Base-by-base conservation (phyloP, 92 coral and sea anemone genomes). In the Phenganax subtilis region DNA sequence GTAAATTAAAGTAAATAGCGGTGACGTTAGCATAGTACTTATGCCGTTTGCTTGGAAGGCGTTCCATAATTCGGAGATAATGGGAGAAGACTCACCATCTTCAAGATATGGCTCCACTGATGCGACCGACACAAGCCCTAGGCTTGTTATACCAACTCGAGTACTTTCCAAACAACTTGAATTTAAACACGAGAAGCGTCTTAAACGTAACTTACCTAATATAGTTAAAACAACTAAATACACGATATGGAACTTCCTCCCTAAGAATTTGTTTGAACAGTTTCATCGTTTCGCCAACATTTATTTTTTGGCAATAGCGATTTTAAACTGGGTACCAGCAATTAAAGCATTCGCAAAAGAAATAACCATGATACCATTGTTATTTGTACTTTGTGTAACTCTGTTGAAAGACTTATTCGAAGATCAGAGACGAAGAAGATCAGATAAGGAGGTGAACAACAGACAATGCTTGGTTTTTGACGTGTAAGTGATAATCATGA, bases 211-310 rank as follows among this genome's bases (percentile, higher is more conserved):
- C 77, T 90, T 88, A 8, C 75, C 81, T 57, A 96, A 96, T 80
- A 81, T 87, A 7, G 92, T 96, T 88, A 90, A 90, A 90, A 96
- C 99, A 57, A 96, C 99, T 44, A 96, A 96, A 85, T 96, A 96
- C 81, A 87, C 97, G 63, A 71, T 96, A 84, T 92, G 97, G 99
- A 83, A 93, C 31, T 96, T 96, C 75, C 69, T 96, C 28, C 99
- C 99, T 72, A 96, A 96, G 87, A 96, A 96, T 83, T 84, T 96
- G 75, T 96, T 96, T 86, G 99, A 96, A 65, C 99, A 96, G 86
- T 96, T 96, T 72, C 99, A 96, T 82, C 97, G 99, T 66, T 96
- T 96, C 81, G 99, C 99, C 67, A 96, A 96, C 87, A 86, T 96
- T 54, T 96, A 96, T 84, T 96, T 96, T 76, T 84, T 96, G 85